Percentiles rank a stretch among this genome's conserved stretches.
These are phyloP conservation scores for Lutraria rhynchaena DNA, from an alignment of 1,140 invertebrate genomes.

Conservation along the genomic window DNA sequence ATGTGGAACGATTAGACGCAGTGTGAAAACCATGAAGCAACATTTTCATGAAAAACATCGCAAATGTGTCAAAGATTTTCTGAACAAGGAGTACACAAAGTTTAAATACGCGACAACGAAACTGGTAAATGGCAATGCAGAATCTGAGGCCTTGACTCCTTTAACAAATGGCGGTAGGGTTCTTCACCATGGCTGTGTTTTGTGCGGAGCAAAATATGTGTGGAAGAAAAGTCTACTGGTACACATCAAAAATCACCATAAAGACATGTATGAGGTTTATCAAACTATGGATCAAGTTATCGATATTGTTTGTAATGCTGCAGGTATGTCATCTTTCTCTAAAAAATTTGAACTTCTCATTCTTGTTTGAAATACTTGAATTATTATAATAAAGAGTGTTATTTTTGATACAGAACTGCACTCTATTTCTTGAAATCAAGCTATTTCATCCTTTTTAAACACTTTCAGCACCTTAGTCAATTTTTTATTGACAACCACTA, in stretches of 20 bases:
- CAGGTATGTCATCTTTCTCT: no score
- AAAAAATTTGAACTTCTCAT: no score
- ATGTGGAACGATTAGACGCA: constrained; percentile 9
- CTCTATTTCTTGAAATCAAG: no score
- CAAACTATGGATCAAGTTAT: constrained; percentile 17
- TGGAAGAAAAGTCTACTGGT: constrained; percentile 43
- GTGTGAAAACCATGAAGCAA: constrained; percentile 20
- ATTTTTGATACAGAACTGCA: no score
- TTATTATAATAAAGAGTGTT: no score
- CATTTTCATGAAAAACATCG: constrained; percentile 24
- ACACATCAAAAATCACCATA: constrained; percentile 29
- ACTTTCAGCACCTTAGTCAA: no score
- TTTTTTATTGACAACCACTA: no score
- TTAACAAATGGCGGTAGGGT: neutral
- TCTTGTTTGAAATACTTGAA: no score
- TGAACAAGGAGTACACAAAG: constrained; percentile 11
- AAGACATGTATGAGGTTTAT: constrained; percentile 7
- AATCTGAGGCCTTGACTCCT: no score
- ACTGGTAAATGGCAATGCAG: no score
- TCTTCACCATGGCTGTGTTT: constrained; percentile 10
- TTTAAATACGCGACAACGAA: neutral
- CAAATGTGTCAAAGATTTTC: constrained; percentile 1
- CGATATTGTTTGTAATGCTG: constrained; percentile 19
- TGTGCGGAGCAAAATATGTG: constrained; percentile 32
- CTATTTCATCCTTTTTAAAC: no score